Conservation (phyloP, 2,797 vertebrate species). For the Liparis tanakae region DNA sequence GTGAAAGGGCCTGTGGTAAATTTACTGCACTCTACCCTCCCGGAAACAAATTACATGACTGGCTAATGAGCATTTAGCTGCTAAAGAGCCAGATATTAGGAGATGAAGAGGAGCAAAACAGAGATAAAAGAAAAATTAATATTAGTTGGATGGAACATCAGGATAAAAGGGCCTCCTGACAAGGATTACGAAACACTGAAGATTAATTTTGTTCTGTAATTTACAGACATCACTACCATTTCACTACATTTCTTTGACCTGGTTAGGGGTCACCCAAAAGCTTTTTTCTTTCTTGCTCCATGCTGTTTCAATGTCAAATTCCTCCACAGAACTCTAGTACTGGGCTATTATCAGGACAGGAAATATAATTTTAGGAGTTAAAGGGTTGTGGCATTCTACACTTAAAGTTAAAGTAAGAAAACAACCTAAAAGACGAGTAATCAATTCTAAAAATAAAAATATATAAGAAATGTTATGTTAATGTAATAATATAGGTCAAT, state of each 20-base stretch:
- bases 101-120: neutral
- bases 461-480: neutral
- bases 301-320: conserved; percentile 19
- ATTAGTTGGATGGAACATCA: neutral
- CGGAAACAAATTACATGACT: neutral
- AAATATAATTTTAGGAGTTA: neutral
- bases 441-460: neutral
- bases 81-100: neutral
- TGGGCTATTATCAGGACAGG: conserved; percentile 2
- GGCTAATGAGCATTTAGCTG: neutral
- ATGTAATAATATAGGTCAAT: neutral
- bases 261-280: neutral
- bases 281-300: neutral
- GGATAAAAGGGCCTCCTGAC: neutral
- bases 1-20: neutral
- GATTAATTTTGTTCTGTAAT: neutral
- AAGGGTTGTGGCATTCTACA: neutral
- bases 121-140: neutral
- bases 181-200: neutral
- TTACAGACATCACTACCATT: neutral
- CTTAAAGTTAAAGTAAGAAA: too few relatives aligned
- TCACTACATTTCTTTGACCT: neutral
- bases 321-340: neutral
- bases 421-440: neutral
- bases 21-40: neutral